Conservation (phyloP, 2,797 vertebrate species). For the Danio kyathit region DNA sequence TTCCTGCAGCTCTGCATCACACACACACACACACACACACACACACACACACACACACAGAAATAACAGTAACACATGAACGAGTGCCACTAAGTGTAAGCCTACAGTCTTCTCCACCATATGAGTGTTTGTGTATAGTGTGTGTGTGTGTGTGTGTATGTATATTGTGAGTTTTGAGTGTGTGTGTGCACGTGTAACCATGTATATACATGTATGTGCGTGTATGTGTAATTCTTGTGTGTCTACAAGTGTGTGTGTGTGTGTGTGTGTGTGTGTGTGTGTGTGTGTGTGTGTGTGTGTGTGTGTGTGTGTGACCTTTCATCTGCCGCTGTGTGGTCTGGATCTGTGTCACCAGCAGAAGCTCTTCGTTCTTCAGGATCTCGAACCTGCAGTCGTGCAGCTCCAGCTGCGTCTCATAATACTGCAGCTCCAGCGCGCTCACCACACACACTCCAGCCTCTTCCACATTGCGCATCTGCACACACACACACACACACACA, state of each 20-base stretch:
- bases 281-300: neutral
- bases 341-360: conserved; percentile 88
- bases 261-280: neutral
- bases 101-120: no score
- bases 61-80: no score
- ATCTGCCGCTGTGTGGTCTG: conserved; percentile 88
- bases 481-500: conserved; percentile 19
- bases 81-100: no score
- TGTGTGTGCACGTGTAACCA: no score
- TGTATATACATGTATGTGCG: no score
- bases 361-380: conserved; percentile 92
- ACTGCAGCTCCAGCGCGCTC: conserved; percentile 90
- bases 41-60: no score
- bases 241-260: no score
- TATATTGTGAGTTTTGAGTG: no score
- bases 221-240: no score
- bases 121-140: no score
- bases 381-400: conserved; percentile 91
- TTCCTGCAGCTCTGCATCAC: conserved; percentile 87
- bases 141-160: no score
- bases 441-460: conserved; percentile 74
- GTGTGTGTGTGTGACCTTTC: conserved; percentile 80
- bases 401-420: conserved; percentile 92
- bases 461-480: conserved; percentile 83
- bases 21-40: conserved; percentile 50